Base-by-base conservation (phyloP, 1,140 invertebrate genomes). In the Calephelis nemesis region DNA sequence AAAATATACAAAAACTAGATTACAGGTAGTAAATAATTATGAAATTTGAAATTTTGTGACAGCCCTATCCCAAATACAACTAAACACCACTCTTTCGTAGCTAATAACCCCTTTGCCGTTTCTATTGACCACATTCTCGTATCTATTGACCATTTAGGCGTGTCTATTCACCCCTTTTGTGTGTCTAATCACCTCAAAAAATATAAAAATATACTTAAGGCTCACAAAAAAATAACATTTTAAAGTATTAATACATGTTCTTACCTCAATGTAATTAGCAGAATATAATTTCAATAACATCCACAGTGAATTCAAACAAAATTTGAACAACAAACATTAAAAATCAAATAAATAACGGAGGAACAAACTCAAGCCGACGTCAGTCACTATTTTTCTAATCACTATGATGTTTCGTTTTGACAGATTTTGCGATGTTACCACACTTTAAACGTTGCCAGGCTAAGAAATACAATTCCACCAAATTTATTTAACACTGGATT, bases 121-220 rank as follows among this genome's bases (percentile, higher is more conserved):
- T 70, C 64, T 66, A 70, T 70, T 62, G 11, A 70, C 63, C 63
- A 65, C 63, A 70, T 66, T 63, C 47, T 47, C 63, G 63, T 48
- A 9, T 47, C 63, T 48, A 64, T 64, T 64, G 13, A 47, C 63
- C 45, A n/a, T 42, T 63, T 8, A 70, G 50, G 63, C 9, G 63
- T 65, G 54, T 58, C 63, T 70, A 70, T 60, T 65, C 63, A 65
- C 50, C 68, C 68, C 63, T 60, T 70, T 65, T 11, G 50, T 39
- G 68, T 19, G 19, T 19, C 68, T 65, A 70, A 48, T 65, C 52
- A 70, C 68, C 68, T 4, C 63, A 11, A 70, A 62, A 58, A 65
- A 15, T 54, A n/a, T 15, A 54, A 54, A 19, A 13, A 11, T 15
- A 54, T n/a, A n/a, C n/a, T n/a, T 54, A 54, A 54, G 50, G 50